These are phyloP conservation scores for Dipodomys ordii DNA, from an alignment of 2,113 vertebrate genomes.

Conservation along the genomic window DNA sequence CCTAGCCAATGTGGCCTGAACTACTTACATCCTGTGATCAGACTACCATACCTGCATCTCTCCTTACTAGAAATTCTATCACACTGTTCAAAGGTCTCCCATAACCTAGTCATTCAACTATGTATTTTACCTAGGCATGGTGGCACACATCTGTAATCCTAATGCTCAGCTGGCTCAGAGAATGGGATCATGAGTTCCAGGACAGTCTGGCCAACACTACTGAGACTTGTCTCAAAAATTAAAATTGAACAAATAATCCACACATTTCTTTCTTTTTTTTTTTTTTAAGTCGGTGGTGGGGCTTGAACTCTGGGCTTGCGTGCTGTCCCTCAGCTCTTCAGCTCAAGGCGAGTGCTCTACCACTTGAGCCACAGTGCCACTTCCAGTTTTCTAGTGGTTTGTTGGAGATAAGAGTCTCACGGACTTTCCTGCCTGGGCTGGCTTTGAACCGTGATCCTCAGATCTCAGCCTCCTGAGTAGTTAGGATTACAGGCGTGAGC, in stretches of 20 bases:
- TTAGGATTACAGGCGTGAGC: too few relatives aligned
- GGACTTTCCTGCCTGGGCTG: too few relatives aligned
- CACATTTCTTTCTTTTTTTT: background rate
- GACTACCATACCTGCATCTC: background rate
- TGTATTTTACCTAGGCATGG: background rate
- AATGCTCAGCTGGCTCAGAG: background rate
- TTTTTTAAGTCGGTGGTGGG: too few relatives aligned
- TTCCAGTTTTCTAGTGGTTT: too few relatives aligned
- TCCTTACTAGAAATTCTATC: slow-evolving; percentile 41
- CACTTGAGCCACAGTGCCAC: too few relatives aligned
- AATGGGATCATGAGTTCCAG: background rate
- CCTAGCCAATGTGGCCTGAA: background rate
- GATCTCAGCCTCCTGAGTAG: too few relatives aligned
- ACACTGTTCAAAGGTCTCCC: background rate
- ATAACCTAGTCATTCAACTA: slow-evolving; percentile 20
- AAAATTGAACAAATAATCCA: background rate
- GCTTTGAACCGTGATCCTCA: too few relatives aligned
- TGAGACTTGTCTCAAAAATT: background rate
- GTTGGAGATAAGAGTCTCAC: too few relatives aligned
- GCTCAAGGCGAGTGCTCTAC: too few relatives aligned
- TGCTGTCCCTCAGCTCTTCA: too few relatives aligned
- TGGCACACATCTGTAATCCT: background rate
- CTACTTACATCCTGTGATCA: background rate
- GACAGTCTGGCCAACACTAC: background rate
- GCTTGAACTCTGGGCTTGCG: too few relatives aligned